phyloP scores from a whole-genome alignment of 2,797 vertebrate genomes.

The Arrhamphus sclerolepis region DNA sequence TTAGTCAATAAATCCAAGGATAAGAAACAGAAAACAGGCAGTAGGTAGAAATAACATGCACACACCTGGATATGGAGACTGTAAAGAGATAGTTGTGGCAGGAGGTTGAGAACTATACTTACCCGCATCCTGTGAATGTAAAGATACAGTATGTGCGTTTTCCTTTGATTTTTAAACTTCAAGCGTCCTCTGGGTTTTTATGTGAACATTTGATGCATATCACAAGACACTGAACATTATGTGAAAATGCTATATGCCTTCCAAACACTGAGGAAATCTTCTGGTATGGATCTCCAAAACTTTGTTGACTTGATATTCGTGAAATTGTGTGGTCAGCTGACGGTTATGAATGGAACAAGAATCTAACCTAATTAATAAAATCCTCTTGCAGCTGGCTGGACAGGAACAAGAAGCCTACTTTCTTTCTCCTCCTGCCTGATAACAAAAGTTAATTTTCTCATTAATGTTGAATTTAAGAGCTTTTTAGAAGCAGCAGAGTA shows the following conservation, averaged over 20 bases:
- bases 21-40: neutral
- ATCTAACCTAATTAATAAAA: too few species aligned
- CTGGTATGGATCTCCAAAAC: neutral
- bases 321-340: neutral
- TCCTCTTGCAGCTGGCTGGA: too few species aligned
- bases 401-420: too few species aligned
- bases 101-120: slow-evolving; percentile 65
- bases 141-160: slow-evolving; percentile 31
- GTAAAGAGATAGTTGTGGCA: slow-evolving; percentile 44
- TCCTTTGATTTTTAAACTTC: slow-evolving; percentile 52
- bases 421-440: too few species aligned
- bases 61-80: slow-evolving; percentile 46
- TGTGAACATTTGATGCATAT: slow-evolving; percentile 33
- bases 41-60: slow-evolving; percentile 14
- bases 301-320: neutral
- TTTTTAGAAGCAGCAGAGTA: too few species aligned
- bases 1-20: neutral
- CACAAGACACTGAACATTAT: slow-evolving; percentile 5
- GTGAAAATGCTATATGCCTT: neutral
- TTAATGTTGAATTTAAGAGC: too few species aligned
- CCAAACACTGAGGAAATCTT: slow-evolving; percentile 6
- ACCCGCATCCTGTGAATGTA: slow-evolving; percentile 67
- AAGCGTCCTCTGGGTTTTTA: slow-evolving; percentile 20
- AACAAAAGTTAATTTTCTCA: too few species aligned
- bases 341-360: too few species aligned